Conservation (phyloP, 2,797 vertebrate species). For the Carcharodon carcharias region DNA sequence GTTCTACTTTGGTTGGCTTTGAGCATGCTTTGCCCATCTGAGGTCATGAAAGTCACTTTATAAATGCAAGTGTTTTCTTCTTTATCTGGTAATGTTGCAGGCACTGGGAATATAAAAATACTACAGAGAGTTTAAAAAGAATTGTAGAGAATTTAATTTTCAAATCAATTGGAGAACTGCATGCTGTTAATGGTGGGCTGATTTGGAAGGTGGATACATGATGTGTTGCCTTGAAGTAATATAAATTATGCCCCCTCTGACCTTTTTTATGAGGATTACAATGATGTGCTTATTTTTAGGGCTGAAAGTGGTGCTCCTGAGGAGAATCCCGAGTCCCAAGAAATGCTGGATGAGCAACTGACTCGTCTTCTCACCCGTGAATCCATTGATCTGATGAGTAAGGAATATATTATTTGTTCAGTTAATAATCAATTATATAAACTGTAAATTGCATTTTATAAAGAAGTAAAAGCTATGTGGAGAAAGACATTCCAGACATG, state of each 20-base stretch:
- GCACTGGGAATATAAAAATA: too few species aligned
- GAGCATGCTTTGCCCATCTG: background rate
- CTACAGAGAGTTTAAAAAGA: background rate
- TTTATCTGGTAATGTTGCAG: background rate
- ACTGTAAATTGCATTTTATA: background rate
- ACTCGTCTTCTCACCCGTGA: constrained; percentile 83
- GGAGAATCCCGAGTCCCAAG: constrained; percentile 84
- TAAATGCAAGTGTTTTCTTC: background rate
- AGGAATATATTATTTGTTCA: constrained; percentile 49
- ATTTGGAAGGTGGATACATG: background rate
- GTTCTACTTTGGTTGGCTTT: background rate
- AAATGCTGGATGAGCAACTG: constrained; percentile 90
- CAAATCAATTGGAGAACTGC: background rate
- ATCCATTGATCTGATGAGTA: constrained; percentile 87
- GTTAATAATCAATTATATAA: background rate
- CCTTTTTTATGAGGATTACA: background rate
- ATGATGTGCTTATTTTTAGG: constrained; percentile 42
- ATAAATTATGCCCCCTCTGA: background rate
- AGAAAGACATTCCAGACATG: background rate
- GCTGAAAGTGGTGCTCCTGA: constrained; percentile 70
- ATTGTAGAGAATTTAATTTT: background rate
- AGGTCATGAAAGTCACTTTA: background rate
- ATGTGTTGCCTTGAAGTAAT: background rate
- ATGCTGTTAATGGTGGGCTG: background rate
- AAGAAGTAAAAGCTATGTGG: background rate